Percentiles rank a stretch among this genome's conserved stretches.
Evolutionary conservation across 1,140 invertebrate species (phyloP).

Genomic region (Maniola jurtina): DNA sequence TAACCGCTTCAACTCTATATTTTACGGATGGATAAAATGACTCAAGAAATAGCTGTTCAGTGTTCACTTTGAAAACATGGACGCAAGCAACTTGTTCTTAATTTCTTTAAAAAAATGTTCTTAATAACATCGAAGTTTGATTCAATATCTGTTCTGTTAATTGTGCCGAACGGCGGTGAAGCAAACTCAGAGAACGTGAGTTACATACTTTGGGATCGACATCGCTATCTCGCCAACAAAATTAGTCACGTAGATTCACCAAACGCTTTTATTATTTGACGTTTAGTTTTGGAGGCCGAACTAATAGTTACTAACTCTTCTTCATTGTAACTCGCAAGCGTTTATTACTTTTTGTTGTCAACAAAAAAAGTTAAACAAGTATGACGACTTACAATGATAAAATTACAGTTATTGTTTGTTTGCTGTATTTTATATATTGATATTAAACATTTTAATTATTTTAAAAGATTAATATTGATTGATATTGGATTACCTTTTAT

Average conservation of each 20-base stretch:
- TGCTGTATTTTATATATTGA: no score
- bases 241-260: constrained; percentile 59
- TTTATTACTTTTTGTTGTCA: no score
- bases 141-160: not conserved
- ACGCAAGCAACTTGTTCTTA: no score
- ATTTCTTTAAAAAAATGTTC: not conserved
- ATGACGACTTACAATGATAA: no score
- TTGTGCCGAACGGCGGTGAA: not conserved
- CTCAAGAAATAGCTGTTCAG: no score
- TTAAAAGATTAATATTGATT: no score
- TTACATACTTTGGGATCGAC: constrained; percentile 10
- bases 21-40: no score
- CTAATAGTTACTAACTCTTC: constrained; percentile 6
- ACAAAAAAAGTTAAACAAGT: not conserved
- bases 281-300: constrained; percentile 50
- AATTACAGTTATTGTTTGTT: no score
- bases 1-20: no score
- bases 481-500: no score
- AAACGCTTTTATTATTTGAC: constrained; percentile 55
- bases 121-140: constrained; percentile 5
- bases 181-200: constrained; percentile 3
- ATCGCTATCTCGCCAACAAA: constrained; percentile 34
- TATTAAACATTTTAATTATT: no score
- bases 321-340: not conserved
- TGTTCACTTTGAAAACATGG: no score